Evolutionary conservation across 2,113 vertebrate species (phyloP).

Genomic region (Oreochromis niloticus): DNA sequence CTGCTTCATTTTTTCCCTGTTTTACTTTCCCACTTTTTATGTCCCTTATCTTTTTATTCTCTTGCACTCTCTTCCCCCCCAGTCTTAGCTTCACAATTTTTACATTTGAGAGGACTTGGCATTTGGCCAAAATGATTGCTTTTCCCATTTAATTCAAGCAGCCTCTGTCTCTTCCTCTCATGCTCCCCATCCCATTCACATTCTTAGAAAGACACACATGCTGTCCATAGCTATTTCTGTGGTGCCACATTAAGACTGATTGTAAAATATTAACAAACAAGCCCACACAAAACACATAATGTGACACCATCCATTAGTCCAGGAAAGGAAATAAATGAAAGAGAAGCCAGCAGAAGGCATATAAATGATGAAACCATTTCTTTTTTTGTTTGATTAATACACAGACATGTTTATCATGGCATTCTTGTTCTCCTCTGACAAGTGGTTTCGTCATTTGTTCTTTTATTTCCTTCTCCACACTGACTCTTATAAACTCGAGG

Average conservation of each 20-base stretch:
- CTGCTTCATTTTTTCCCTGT: background rate
- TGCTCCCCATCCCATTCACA: background rate
- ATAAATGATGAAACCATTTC: background rate
- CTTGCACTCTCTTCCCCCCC: background rate
- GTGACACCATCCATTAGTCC: slow-evolving; percentile 1
- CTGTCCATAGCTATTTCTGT: background rate
- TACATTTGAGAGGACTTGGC: slow-evolving; percentile 16
- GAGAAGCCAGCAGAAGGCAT: background rate
- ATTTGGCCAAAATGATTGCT: slow-evolving; percentile 30
- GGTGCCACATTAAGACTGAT: background rate
- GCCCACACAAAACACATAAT: background rate
- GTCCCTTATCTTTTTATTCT: background rate
- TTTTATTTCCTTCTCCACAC: background rate
- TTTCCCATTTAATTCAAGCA: slow-evolving; percentile 15
- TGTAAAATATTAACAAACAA: slow-evolving; percentile 18
- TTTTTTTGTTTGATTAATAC: background rate
- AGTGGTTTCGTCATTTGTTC: background rate
- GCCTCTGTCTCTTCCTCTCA: background rate
- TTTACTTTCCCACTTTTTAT: background rate
- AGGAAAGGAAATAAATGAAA: background rate
- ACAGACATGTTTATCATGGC: background rate
- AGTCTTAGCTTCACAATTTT: background rate
- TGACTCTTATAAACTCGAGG: background rate
- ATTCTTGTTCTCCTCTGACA: background rate
- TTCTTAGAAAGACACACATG: background rate